Evolutionary conservation across 2,797 vertebrate genomes (phyloP).

Genomic region (Pogoniulus pusillus): DNA sequence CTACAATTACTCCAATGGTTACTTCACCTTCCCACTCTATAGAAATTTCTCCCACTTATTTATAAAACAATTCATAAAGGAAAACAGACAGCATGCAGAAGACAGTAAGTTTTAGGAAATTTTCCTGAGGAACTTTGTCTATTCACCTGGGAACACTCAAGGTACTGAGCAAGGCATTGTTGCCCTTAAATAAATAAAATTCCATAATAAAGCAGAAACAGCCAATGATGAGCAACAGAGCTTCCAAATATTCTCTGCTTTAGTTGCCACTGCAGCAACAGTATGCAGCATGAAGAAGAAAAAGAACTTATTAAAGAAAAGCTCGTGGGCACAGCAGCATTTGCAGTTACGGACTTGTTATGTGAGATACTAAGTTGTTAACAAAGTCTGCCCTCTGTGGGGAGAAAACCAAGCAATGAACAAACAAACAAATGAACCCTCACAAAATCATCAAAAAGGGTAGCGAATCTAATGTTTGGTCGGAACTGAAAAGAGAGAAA

Average conservation of each 20-base stretch:
- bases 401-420: not conserved
- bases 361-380: not conserved
- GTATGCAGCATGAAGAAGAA: not conserved
- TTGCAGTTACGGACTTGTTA: not conserved
- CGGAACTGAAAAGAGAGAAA: not conserved
- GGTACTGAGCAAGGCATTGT: not conserved
- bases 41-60: not conserved
- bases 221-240: not conserved
- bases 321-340: not conserved
- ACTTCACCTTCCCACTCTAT: not conserved
- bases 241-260: not conserved
- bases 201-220: not conserved
- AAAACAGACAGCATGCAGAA: not conserved
- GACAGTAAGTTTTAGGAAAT: not conserved
- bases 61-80: not conserved
- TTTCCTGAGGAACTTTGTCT: not conserved
- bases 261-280: not conserved
- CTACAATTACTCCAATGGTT: not conserved
- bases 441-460: not conserved
- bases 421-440: accelerated
- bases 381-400: not conserved
- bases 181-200: not conserved
- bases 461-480: not conserved
- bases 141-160: not conserved
- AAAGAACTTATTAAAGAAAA: not conserved